Evolutionary conservation across 2,888 invertebrate species (phyloP), one percentile per base, ranked within the genome.

Genomic region (Dendrolimus pini): DNA sequence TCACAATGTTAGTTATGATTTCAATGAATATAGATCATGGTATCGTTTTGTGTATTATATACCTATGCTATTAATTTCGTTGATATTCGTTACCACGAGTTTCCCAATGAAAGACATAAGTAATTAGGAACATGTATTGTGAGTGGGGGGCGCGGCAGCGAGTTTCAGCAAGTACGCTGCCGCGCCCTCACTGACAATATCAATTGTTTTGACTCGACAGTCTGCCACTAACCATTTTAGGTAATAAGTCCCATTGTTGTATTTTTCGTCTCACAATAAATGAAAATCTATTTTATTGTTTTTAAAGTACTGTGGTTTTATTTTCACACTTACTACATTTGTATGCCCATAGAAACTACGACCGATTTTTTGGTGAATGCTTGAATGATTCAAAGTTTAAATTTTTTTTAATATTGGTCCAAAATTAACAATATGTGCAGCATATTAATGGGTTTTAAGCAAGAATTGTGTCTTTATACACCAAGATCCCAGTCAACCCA

Each of bases 201-300:
- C 71, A 72, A 80, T 88, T 88, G 88, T 87, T 87, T 87, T 85
- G 82, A 86, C 86, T 80, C 83, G 78, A 86, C 89, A 85, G 86
- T 88, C 89, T 86, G 84, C 89, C 88, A 89, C 89, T 90, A 89
- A 89, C 88, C 89, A 89, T 89, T 83, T 80, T 90, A 90, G 89
- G 77, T 89, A 70, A 86, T 90, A 90, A 90, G 90, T 88, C 89
- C 90, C 89, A 90, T 90, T 90, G 90, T 90, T 90, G 90, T 90
- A 90, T 89, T 89, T 90, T 90, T 90, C 89, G 90, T 90, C 90
- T 90, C 90, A 90, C 89, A 90, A 89, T 90, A 90, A 90, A 90
- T 90, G 90, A 89, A 88, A 90, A 89, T 89, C 90, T 90, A 90
- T 90, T 90, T 90, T 89, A 90, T 90, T 90, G 90, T 90, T 90